Percentiles rank a stretch among this genome's conserved stretches.
Evolutionary conservation across 2,888 invertebrate species (phyloP).

Genomic region (Oxyteleia sp.): DNA sequence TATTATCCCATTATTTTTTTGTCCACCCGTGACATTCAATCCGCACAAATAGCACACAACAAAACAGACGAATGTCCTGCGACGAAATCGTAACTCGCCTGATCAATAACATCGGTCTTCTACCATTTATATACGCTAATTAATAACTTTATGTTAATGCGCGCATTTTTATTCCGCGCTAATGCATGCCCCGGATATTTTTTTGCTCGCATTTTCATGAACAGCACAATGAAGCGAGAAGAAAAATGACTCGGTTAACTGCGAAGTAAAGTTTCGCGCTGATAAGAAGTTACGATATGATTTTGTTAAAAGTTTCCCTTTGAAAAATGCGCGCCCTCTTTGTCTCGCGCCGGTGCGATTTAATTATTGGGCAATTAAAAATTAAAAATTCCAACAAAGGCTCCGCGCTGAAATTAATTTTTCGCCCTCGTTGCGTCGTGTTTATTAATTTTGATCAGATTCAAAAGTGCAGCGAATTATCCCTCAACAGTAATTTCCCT

Average conservation of each 20-base stretch:
- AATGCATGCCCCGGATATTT: slow-evolving; percentile 4
- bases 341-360: no score
- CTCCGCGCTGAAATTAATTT: no score
- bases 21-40: background rate
- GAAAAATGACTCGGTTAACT: slow-evolving; percentile 28
- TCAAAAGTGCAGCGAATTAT: no score
- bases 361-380: no score
- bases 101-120: background rate
- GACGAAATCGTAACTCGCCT: background rate
- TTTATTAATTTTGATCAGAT: no score
- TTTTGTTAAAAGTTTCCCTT: slow-evolving; percentile 46
- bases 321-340: slow-evolving; percentile 13
- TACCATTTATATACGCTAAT: slow-evolving; percentile 15
- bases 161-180: background rate
- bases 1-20: slow-evolving; percentile 12
- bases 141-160: slow-evolving; percentile 11
- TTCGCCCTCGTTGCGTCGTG: no score
- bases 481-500: no score
- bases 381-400: no score
- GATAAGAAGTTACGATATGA: slow-evolving; percentile 42
- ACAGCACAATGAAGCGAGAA: slow-evolving; percentile 26
- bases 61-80: background rate
- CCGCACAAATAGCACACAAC: background rate
- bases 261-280: slow-evolving; percentile 30
- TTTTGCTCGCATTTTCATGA: slow-evolving; percentile 31